Evolutionary conservation across 2,113 vertebrate genomes (phyloP).

Genomic region (Brachypteracias leptosomus): DNA sequence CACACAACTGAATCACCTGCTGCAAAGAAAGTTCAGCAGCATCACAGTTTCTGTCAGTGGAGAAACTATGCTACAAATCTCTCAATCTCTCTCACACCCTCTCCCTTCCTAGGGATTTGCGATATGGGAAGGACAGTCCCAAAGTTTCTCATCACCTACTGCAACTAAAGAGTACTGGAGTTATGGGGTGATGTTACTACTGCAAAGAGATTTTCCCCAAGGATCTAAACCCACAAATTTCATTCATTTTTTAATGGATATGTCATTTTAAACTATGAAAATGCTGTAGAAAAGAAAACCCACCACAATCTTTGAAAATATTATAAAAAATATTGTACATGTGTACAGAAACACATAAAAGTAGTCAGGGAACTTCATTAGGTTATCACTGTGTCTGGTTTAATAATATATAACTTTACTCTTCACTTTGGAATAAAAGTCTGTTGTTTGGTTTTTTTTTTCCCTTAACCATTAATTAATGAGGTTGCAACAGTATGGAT

Average conservation of each 20-base stretch:
- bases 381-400: background rate
- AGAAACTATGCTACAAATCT: background rate
- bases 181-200: background rate
- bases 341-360: background rate
- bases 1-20: background rate
- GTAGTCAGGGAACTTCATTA: background rate
- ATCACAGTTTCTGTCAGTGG: background rate
- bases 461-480: constrained; percentile 60
- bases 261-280: background rate
- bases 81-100: background rate
- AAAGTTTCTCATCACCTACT: background rate
- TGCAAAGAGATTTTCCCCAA: background rate
- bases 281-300: background rate
- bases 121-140: background rate
- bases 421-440: background rate
- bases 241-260: background rate
- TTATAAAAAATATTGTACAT: background rate
- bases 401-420: background rate
- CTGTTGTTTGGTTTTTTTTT: background rate
- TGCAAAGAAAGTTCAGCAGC: background rate
- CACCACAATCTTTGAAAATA: background rate
- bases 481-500: constrained; percentile 10
- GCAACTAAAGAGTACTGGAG: background rate
- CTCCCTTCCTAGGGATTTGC: background rate
- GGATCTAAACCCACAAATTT: background rate